Percentiles rank a stretch among this genome's conserved stretches.
These are phyloP conservation scores for Muscicapa striata DNA, from an alignment of 2,797 vertebrate genomes.

Conservation along the genomic window DNA sequence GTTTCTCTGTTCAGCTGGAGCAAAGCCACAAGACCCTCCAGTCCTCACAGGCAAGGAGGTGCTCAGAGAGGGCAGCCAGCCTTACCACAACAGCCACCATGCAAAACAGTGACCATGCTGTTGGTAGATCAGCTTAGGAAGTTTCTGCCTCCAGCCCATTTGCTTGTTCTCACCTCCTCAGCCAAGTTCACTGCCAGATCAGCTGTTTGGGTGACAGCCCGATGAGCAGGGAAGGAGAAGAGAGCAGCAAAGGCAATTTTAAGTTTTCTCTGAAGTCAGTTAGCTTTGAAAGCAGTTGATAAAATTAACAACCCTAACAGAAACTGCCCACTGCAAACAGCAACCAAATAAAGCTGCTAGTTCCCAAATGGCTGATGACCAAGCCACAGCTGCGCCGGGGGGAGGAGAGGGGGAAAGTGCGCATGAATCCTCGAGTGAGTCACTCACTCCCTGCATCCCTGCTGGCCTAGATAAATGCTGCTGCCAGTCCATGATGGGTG, in stretches of 20 bases:
- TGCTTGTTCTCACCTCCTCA: slow-evolving; percentile 59
- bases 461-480: slow-evolving; percentile 61
- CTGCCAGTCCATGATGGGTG: slow-evolving; percentile 40
- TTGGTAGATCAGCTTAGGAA: neutral
- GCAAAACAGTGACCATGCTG: neutral
- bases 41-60: neutral
- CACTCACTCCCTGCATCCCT: slow-evolving; percentile 61
- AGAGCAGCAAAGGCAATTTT: slow-evolving; percentile 11
- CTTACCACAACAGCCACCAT: neutral
- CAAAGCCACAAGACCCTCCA: neutral
- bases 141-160: slow-evolving; percentile 14
- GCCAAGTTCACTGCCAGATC: neutral
- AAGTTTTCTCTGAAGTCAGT: slow-evolving; percentile 1
- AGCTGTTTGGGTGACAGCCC: slow-evolving; percentile 41
- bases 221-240: neutral
- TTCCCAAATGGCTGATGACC: slow-evolving; percentile 65
- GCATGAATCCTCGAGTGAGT: slow-evolving; percentile 48
- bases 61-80: neutral
- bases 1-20: neutral
- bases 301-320: slow-evolving; percentile 55
- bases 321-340: slow-evolving; percentile 56
- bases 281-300: slow-evolving; percentile 34
- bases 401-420: neutral
- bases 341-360: slow-evolving; percentile 60
- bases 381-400: slow-evolving; percentile 41